Conservation (phyloP, 2,888 invertebrate genomes). For the Ochlodes sylvanus region DNA sequence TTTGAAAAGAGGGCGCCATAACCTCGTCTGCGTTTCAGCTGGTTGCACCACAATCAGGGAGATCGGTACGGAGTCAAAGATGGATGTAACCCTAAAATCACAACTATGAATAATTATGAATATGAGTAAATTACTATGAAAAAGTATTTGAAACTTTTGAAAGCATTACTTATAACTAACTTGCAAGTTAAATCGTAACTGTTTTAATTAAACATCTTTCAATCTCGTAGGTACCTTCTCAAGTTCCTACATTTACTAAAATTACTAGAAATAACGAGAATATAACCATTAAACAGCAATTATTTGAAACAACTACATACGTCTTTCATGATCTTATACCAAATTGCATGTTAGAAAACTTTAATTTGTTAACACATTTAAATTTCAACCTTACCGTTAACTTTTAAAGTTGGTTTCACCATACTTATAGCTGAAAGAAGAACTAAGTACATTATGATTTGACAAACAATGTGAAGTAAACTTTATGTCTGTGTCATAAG, state of each 20-base stretch:
- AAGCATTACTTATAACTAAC: no score
- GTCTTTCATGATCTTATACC: conserved; percentile 29
- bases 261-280: not conserved
- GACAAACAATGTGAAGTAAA: not conserved
- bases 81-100: no score
- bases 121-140: no score
- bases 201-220: conserved; percentile 12
- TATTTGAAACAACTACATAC: conserved; percentile 33
- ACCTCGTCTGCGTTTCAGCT: no score
- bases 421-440: not conserved
- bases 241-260: not conserved
- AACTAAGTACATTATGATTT: conserved; percentile 1
- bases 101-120: no score
- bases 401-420: not conserved
- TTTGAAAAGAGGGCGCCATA: no score
- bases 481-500: conserved; percentile 7
- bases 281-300: conserved; percentile 31
- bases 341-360: conserved; percentile 30
- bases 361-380: not conserved
- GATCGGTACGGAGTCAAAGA: no score
- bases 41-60: no score
- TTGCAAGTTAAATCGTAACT: not conserved
- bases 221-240: not conserved
- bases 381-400: conserved; percentile 1
- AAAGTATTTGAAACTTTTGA: no score